A percentile compares a stretch with the other conserved stretches of the same genome.
These are phyloP conservation scores for Channa argus DNA, from an alignment of 2,113 vertebrate genomes.

Conservation along the genomic window DNA sequence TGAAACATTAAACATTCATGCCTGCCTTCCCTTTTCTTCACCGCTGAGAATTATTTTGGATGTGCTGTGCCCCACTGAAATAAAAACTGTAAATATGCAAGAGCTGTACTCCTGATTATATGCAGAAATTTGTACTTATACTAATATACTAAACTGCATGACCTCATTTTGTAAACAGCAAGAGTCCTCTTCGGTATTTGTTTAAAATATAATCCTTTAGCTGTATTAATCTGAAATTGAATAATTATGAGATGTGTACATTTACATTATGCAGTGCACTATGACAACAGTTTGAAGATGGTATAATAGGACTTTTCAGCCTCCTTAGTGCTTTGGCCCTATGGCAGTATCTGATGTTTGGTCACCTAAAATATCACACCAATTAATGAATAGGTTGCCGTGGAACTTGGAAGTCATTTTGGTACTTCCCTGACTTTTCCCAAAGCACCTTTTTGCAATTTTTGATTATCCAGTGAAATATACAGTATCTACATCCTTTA, in stretches of 20 bases:
- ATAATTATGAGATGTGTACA: not conserved
- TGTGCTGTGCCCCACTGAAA: not conserved
- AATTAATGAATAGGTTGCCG: too few species aligned
- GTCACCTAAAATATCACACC: too few species aligned
- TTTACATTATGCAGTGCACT: not conserved
- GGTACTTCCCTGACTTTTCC: too few species aligned
- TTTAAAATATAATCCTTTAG: not conserved
- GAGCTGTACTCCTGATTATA: too few species aligned
- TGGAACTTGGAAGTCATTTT: too few species aligned
- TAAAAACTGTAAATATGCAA: too few species aligned
- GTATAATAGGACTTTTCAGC: not conserved
- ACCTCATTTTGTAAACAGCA: not conserved
- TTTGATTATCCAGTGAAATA: too few species aligned
- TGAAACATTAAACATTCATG: constrained; percentile 35
- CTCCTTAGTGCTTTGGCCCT: too few species aligned
- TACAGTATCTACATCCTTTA: too few species aligned
- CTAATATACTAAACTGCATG: not conserved
- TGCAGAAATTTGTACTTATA: too few species aligned
- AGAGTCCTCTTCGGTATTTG: not conserved
- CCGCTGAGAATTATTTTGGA: constrained; percentile 12
- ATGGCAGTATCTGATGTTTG: not conserved
- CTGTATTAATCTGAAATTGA: not conserved
- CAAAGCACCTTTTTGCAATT: too few species aligned
- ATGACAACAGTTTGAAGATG: not conserved
- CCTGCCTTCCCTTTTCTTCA: not conserved